Percentiles rank a stretch among this genome's conserved stretches.
phyloP scores from a whole-genome alignment of 2,888 invertebrate genomes.

The Cosmia trapezina region DNA sequence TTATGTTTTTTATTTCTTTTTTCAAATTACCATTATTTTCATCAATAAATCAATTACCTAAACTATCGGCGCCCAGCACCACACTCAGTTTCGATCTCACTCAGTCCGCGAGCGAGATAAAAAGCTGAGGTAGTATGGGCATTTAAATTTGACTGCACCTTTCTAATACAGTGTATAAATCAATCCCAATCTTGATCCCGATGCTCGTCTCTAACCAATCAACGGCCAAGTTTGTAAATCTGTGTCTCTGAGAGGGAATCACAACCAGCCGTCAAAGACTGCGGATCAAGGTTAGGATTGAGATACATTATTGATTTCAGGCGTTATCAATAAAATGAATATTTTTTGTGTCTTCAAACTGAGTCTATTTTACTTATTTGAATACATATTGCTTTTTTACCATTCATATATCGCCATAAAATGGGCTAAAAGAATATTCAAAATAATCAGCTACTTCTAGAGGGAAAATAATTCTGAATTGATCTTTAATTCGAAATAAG shows the following conservation, averaged over 20 bases:
- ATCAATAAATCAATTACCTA: no score
- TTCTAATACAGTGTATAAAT: neutral
- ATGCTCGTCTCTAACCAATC: neutral
- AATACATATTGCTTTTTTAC: slow-evolving; percentile 16
- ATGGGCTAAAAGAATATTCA: neutral
- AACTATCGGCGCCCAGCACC: no score
- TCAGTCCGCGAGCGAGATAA: no score
- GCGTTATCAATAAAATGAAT: neutral
- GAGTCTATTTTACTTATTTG: slow-evolving; percentile 3
- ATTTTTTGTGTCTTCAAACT: slow-evolving; percentile 6
- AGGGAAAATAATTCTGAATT: neutral
- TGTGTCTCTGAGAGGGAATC: neutral
- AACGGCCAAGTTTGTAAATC: neutral
- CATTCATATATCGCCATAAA: neutral
- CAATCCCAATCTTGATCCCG: neutral
- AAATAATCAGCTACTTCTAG: neutral
- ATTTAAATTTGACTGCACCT: no score
- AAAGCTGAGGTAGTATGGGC: no score
- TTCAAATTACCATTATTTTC: no score
- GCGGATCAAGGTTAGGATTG: neutral
- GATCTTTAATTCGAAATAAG: slow-evolving; percentile 12
- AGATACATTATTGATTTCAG: neutral
- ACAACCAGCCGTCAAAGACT: neutral
- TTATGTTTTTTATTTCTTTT: no score
- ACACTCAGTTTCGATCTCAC: no score